phyloP scores from a whole-genome alignment of 2,888 invertebrate species.

The Dexiosoma caninum region DNA sequence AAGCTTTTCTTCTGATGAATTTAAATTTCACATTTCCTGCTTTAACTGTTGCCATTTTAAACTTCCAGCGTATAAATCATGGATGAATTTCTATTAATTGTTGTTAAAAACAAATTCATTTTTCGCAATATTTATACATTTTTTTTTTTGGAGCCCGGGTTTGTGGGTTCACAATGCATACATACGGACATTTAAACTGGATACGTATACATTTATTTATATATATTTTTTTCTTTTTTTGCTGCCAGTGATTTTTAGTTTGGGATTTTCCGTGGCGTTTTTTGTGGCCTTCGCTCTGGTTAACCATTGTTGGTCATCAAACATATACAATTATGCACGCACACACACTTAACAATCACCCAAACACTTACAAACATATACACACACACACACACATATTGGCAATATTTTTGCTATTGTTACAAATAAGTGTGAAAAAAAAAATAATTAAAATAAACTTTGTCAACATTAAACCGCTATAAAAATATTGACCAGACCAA shows the following conservation, averaged over 20 bases:
- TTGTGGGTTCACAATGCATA: no score
- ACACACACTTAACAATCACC: conserved; percentile 2
- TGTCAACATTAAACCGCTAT: conserved; percentile 71
- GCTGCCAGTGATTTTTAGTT: conserved; percentile 73
- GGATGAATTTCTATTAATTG: conserved; percentile 4
- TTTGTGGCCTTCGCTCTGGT: conserved; percentile 77
- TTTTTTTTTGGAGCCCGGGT: background rate
- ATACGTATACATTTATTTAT: no score
- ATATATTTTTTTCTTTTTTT: conserved; percentile 14
- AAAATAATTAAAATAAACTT: conserved; percentile 64
- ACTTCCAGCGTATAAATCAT: conserved; percentile 29
- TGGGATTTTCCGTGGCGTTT: conserved; percentile 76
- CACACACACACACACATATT: conserved; percentile 1
- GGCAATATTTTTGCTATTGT: conserved; percentile 41
- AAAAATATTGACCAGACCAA: conserved; percentile 73
- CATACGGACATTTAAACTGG: no score
- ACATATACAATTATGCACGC: conserved; percentile 56
- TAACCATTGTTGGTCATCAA: conserved; percentile 75
- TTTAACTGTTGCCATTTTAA: conserved; percentile 27
- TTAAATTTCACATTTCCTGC: background rate
- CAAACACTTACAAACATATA: background rate
- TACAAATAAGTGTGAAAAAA: background rate
- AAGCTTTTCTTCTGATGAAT: no score
- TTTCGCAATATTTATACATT: conserved; percentile 6
- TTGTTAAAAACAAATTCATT: background rate